These are phyloP conservation scores for Halictus ligatus DNA, from an alignment of 2,888 invertebrate genomes.

Conservation along the genomic window DNA sequence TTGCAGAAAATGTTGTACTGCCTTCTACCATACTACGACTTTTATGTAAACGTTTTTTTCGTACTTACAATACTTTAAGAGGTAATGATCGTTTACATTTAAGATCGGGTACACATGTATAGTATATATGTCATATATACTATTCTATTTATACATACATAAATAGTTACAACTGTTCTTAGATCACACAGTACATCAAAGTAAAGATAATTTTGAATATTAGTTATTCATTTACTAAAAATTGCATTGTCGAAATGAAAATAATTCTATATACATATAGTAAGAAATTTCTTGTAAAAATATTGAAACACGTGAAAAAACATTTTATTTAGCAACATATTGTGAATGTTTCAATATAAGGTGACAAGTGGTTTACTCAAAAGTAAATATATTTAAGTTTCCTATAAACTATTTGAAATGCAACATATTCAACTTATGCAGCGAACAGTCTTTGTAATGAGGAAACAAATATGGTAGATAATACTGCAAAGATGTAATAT, in stretches of 20 bases:
- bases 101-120: background rate
- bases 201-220: conserved; percentile 71
- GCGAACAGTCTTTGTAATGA: conserved; percentile 58
- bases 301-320: conserved; percentile 54
- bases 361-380: conserved; percentile 42
- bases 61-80: background rate
- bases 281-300: conserved; percentile 69
- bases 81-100: background rate
- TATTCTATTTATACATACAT: conserved; percentile 44
- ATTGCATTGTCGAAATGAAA: conserved; percentile 60
- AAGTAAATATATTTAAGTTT: conserved; percentile 43
- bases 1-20: background rate
- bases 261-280: conserved; percentile 69
- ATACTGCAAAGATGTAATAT: conserved; percentile 71
- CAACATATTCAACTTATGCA: conserved; percentile 39
- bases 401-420: conserved; percentile 45
- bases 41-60: background rate
- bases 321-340: conserved; percentile 73
- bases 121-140: conserved; percentile 7
- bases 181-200: conserved; percentile 67
- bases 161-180: conserved; percentile 61
- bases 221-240: conserved; percentile 58
- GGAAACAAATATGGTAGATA: conserved; percentile 67
- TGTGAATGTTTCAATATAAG: conserved; percentile 65
- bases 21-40: background rate